These are phyloP conservation scores for Oryzias melastigma DNA, from an alignment of 2,113 vertebrate genomes.

Conservation along the genomic window DNA sequence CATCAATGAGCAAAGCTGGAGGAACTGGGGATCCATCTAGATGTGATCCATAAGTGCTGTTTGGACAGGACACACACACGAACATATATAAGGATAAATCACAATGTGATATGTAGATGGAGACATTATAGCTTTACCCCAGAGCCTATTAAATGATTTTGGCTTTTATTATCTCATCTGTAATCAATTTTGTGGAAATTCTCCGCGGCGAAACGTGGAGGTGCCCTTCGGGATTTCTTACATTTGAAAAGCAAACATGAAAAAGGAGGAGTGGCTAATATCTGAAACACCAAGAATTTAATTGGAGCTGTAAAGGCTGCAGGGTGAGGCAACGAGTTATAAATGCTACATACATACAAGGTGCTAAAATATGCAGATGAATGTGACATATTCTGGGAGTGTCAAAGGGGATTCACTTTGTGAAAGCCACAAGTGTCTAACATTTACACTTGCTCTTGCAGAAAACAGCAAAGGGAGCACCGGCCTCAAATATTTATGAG, in stretches of 20 bases:
- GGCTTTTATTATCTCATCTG: slow-evolving; percentile 64
- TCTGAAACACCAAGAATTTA: slow-evolving; percentile 7
- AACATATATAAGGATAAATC: slow-evolving; percentile 22
- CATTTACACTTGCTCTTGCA: slow-evolving; percentile 25
- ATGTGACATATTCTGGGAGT: slow-evolving; percentile 6
- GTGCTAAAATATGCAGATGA: neutral
- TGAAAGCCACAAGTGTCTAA: slow-evolving; percentile 14
- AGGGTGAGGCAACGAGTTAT: slow-evolving; percentile 10
- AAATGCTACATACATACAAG: slow-evolving; percentile 3
- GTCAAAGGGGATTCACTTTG: slow-evolving; percentile 4
- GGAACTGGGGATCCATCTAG: slow-evolving; percentile 34
- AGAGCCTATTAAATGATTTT: slow-evolving; percentile 52
- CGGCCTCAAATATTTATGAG: slow-evolving; percentile 42
- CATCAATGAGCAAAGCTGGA: slow-evolving; percentile 53
- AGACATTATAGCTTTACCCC: slow-evolving; percentile 38
- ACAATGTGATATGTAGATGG: slow-evolving; percentile 51
- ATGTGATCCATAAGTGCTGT: slow-evolving; percentile 37
- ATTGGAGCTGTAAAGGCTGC: slow-evolving; percentile 4
- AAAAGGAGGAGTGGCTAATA: slow-evolving; percentile 2
- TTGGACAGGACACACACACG: slow-evolving; percentile 1
- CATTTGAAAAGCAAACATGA: slow-evolving; percentile 41
- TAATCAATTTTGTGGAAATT: slow-evolving; percentile 65
- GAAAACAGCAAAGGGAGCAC: slow-evolving; percentile 17
- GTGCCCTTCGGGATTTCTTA: slow-evolving; percentile 32
- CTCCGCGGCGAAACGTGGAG: slow-evolving; percentile 43